Percentiles rank a stretch among this genome's conserved stretches.
phyloP scores from a whole-genome alignment of 1,140 invertebrate genomes.

The Brachionus manjavacas region DNA sequence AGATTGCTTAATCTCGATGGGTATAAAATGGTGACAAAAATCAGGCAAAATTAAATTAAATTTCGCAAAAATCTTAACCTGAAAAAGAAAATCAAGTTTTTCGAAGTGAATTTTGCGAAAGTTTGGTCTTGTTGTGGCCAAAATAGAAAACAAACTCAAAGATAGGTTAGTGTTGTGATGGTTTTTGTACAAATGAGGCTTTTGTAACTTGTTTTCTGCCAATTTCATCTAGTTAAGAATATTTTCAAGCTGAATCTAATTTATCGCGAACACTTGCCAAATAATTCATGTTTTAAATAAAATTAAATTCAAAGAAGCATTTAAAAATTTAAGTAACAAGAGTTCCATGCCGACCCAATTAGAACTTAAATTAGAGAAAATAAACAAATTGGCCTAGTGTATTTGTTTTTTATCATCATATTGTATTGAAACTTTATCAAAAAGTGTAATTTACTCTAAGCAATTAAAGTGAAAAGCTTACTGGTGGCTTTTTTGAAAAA shows the following conservation, averaged over 20 bases:
- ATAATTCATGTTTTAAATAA: conserved; percentile 10
- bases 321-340: background rate
- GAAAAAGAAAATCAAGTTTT: background rate
- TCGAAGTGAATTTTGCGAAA: too few relatives aligned
- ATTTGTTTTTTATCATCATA: background rate
- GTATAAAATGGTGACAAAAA: background rate
- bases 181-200: background rate
- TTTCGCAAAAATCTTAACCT: background rate
- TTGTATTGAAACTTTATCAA: conserved; percentile 18
- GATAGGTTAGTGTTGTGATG: background rate
- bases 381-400: conserved; percentile 12
- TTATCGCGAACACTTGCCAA: conserved; percentile 16
- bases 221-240: background rate
- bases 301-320: background rate
- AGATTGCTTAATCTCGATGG: background rate
- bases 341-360: conserved; percentile 23
- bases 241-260: background rate
- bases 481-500: background rate
- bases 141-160: background rate
- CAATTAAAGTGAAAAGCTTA: conserved; percentile 1
- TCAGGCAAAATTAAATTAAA: background rate
- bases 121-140: background rate
- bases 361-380: background rate
- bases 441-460: conserved; percentile 13
- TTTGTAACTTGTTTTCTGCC: background rate